phyloP scores from a whole-genome alignment of 2,797 vertebrate species.

The Sparidentex hasta region DNA sequence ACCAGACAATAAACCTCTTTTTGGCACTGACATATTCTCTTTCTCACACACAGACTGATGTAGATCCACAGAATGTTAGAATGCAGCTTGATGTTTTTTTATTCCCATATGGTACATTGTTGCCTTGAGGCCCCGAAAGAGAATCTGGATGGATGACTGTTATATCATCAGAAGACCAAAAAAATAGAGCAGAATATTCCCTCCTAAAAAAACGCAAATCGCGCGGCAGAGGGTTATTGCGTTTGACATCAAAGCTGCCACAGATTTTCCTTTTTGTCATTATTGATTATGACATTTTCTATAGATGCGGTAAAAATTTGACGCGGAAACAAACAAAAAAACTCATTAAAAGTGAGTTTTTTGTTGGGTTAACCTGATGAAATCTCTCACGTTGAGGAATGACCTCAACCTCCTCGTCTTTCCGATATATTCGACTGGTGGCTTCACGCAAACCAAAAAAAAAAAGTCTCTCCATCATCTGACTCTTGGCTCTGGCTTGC shows the following conservation, averaged over 20 bases:
- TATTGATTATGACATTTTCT: background rate
- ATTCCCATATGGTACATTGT: background rate
- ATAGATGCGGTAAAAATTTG: background rate
- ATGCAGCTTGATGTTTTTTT: background rate
- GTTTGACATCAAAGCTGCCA: background rate
- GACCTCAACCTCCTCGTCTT: slow-evolving; percentile 15
- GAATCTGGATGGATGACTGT: background rate
- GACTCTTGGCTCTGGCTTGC: slow-evolving; percentile 56
- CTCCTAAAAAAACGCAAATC: background rate
- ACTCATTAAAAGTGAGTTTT: background rate
- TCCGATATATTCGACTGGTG: slow-evolving; percentile 31
- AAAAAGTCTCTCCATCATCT: slow-evolving; percentile 55
- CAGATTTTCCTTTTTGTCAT: background rate
- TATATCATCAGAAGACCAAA: background rate
- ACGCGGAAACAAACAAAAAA: slow-evolving; percentile 1
- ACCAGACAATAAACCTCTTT: no score
- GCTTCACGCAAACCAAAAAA: slow-evolving; percentile 44
- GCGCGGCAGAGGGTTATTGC: background rate
- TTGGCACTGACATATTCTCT: no score
- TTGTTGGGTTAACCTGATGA: background rate
- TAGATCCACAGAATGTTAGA: no score
- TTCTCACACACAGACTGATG: no score
- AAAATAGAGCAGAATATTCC: background rate
- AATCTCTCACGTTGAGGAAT: slow-evolving; percentile 22
- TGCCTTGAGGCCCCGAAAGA: background rate